These are phyloP conservation scores for Ahaetulla prasina DNA, from an alignment of 2,113 vertebrate genomes.

Conservation along the genomic window DNA sequence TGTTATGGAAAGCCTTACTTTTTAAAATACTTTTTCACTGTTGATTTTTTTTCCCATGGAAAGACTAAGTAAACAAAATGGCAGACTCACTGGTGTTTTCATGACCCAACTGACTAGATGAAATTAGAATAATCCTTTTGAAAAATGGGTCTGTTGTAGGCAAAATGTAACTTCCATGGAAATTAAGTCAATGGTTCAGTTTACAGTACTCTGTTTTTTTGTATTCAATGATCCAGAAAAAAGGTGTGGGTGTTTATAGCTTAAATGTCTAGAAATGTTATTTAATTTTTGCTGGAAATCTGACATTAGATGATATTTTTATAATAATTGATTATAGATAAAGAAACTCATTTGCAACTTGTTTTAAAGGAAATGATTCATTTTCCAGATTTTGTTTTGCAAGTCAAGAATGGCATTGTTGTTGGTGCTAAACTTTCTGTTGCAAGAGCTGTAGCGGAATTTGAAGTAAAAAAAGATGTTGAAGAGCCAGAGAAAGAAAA, in stretches of 20 bases:
- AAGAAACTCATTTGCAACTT: neutral
- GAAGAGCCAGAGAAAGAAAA: slow-evolving; percentile 31
- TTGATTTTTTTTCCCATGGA: neutral
- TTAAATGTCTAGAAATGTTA: neutral
- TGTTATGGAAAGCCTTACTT: neutral
- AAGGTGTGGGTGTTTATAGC: neutral
- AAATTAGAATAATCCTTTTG: neutral
- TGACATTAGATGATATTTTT: neutral
- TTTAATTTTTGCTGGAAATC: neutral
- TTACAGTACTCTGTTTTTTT: neutral
- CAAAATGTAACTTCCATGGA: neutral
- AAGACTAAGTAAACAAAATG: neutral
- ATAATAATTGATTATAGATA: neutral
- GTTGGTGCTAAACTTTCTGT: slow-evolving; percentile 45
- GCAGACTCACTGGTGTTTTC: neutral
- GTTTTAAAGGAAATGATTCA: neutral
- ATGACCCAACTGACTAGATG: neutral
- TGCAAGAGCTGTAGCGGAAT: slow-evolving; percentile 11
- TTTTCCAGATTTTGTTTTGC: slow-evolving; percentile 45
- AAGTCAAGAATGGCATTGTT: slow-evolving; percentile 38
- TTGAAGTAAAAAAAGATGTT: slow-evolving; percentile 33
- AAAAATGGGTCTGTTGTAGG: neutral
- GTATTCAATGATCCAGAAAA: neutral
- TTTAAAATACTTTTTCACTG: neutral
- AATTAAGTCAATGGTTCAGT: neutral